Evolutionary conservation across 1,140 invertebrate genomes (phyloP).

Genomic region (Brachionus rubens): DNA sequence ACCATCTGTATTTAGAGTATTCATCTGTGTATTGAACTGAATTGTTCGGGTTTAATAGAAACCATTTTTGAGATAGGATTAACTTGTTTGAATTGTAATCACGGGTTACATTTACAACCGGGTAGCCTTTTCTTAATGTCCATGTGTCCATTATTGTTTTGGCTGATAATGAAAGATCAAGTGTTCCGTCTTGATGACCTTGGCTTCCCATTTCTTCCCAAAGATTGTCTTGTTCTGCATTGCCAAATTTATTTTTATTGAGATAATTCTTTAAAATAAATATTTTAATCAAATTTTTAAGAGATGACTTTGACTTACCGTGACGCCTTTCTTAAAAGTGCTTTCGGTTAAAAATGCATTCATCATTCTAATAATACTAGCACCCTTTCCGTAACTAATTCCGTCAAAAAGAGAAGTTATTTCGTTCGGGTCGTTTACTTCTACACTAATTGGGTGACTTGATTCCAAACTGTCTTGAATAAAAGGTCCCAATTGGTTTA

Average conservation of each 20-base stretch:
- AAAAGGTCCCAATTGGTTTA: not conserved
- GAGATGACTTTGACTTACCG: constrained; percentile 53
- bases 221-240: constrained; percentile 55
- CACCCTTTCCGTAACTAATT: constrained; percentile 63
- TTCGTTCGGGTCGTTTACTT: constrained; percentile 58
- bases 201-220: constrained; percentile 64
- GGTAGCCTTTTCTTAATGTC: constrained; percentile 57
- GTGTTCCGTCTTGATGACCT: constrained; percentile 53
- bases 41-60: constrained; percentile 48
- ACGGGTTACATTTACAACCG: constrained; percentile 49
- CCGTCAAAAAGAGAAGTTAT: constrained; percentile 62
- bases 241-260: constrained; percentile 53
- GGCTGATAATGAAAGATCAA: constrained; percentile 67
- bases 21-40: not conserved
- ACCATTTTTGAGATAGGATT: constrained; percentile 69
- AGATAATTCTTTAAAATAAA: constrained; percentile 58
- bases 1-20: constrained; percentile 47
- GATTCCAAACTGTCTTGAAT: constrained; percentile 49
- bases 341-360: constrained; percentile 80
- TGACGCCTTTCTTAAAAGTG: constrained; percentile 81
- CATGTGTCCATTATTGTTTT: constrained; percentile 60
- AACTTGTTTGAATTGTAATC: constrained; percentile 62
- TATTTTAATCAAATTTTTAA: constrained; percentile 52
- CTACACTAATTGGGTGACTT: constrained; percentile 61
- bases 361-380: constrained; percentile 89